Conservation (phyloP, 1,140 invertebrate species). For the Rhysida immarginata region DNA sequence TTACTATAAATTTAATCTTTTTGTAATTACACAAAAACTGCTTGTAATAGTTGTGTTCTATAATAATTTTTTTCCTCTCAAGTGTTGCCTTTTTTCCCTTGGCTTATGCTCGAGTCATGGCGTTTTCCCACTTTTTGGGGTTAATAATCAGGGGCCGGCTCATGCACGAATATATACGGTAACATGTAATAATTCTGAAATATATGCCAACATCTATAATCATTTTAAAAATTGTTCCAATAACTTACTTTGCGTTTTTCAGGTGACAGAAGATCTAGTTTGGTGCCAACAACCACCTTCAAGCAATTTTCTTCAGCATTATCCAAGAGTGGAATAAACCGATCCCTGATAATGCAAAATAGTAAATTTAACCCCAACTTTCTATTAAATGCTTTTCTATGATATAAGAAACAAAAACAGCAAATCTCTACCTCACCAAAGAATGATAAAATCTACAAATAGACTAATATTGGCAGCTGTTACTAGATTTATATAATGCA, state of each 20-base stretch:
- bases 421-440: no score
- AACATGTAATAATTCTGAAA: background rate
- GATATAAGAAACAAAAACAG: no score
- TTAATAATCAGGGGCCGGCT: background rate
- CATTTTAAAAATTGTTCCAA: background rate
- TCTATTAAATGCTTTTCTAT: no score
- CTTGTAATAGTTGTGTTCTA: no score
- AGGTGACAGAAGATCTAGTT: slow-evolving; percentile 23
- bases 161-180: background rate
- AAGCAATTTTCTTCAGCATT: slow-evolving; percentile 23
- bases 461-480: no score
- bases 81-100: background rate
- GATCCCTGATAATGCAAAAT: slow-evolving; percentile 19
- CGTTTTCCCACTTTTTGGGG: background rate
- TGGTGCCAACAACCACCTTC: slow-evolving; percentile 29
- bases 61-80: no score
- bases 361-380: no score
- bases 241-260: slow-evolving; percentile 6
- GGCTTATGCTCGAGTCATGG: background rate
- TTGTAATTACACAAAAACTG: no score
- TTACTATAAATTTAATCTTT: no score
- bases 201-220: background rate
- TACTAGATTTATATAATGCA: no score
- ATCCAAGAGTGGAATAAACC: slow-evolving; percentile 28
- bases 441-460: no score